These are phyloP conservation scores for Crematogaster levior DNA, from an alignment of 2,888 invertebrate species.

Conservation along the genomic window DNA sequence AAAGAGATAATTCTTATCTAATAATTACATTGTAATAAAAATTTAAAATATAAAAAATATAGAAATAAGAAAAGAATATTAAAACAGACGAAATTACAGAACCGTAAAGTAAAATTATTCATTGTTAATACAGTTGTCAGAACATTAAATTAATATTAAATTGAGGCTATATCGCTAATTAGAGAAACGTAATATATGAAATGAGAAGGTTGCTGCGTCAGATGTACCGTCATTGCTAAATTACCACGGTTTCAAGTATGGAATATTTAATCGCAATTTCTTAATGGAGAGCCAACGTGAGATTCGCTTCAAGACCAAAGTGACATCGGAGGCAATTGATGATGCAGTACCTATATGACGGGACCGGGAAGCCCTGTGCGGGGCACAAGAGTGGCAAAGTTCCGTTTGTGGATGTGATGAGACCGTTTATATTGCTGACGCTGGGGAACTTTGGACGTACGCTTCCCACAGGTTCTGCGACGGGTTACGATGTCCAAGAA, in stretches of 20 bases:
- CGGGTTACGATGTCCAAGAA: constrained; percentile 34
- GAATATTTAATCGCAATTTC: constrained; percentile 45
- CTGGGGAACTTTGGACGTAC: constrained; percentile 88
- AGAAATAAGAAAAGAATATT: not conserved
- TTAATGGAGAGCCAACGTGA: constrained; percentile 29
- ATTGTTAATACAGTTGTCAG: not conserved
- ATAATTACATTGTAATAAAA: not conserved
- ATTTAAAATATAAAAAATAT: not conserved
- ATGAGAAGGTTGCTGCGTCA: not conserved
- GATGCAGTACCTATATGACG: constrained; percentile 86
- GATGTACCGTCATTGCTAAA: constrained; percentile 1
- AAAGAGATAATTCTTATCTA: not conserved
- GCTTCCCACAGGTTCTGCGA: constrained; percentile 87
- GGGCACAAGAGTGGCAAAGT: constrained; percentile 90
- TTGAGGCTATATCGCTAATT: not conserved
- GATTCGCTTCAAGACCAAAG: constrained; percentile 36
- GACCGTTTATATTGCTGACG: constrained; percentile 82
- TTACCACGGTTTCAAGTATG: not conserved
- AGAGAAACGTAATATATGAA: not conserved
- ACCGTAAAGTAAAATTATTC: not conserved
- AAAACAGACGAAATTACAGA: not conserved
- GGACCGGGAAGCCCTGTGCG: constrained; percentile 90
- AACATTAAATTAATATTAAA: constrained; percentile 9
- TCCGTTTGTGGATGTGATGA: constrained; percentile 76
- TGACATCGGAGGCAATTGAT: constrained; percentile 39